Evolutionary conservation across 1,140 invertebrate species (phyloP), one percentile per base, ranked within the genome.

Genomic region (Vanessa tameamea): DNA sequence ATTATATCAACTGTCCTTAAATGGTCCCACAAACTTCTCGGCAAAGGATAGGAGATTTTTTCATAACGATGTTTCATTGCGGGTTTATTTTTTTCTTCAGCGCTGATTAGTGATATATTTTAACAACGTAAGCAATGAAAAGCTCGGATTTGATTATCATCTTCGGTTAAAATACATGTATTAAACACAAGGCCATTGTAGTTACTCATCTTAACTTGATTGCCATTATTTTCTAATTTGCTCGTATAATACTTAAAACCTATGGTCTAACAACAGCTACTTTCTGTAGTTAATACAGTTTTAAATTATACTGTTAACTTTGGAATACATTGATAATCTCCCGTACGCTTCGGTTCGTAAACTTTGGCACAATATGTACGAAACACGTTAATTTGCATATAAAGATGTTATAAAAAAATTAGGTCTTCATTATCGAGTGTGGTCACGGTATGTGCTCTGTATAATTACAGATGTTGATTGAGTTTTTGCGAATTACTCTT

Each of bases 321-420:
- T 11, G 4, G 26, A 31, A 20, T 20, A 61, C 57, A n/a, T 31
- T 61, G 23, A 61, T 61, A 8, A 67, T 43, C 51, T 55, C 23
- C 9, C 3, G 47, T 47, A 69, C 16, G 16, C 8, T 69, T 31
- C 66, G 53, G 16, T 69, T 59, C 53, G n/a, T 69, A 69, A 69
- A 69, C 53, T 69, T 47, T 57, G 16, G 53, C 37, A 69, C 66
- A 69, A 69, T 61, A 61, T 69, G 66, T 37, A 61, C 57, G 57
- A 57, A 59, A 69, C 31, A n/a, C 55, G 14, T 61, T 31, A 26
- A 69, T 69, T 69, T 59, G 66, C 66, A 69, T 68, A 68, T 68
- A 68, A 68, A 68, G 66, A 68, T 23, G 66, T 37, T 61, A 16
- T 61, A 61, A 61, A 61, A 59, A 61, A 61, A 37, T 61, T 61